These are phyloP conservation scores for Gopherus flavomarginatus DNA, from an alignment of 2,113 vertebrate species.

Conservation along the genomic window DNA sequence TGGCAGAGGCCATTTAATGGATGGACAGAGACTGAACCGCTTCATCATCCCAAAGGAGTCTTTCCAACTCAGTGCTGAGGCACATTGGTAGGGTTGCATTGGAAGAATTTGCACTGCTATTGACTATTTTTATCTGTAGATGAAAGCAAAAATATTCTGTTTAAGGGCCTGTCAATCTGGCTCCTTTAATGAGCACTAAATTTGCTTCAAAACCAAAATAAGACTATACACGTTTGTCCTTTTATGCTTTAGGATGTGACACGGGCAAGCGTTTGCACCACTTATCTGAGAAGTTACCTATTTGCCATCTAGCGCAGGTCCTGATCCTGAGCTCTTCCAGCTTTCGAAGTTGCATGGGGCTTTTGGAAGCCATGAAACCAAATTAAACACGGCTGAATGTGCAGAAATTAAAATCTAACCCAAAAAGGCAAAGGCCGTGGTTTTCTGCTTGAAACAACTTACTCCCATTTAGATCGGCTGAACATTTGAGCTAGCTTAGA, in stretches of 20 bases:
- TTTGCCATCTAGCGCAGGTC: background rate
- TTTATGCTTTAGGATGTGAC: background rate
- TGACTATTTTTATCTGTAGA: background rate
- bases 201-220: background rate
- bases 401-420: background rate
- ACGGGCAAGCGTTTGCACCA: background rate
- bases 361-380: background rate
- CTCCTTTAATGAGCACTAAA: background rate
- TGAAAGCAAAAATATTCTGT: background rate
- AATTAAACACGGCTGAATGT: background rate
- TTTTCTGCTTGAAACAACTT: background rate
- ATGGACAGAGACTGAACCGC: background rate
- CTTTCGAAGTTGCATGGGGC: background rate
- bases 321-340: background rate
- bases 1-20: background rate
- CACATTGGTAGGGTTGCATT: fast-evolving
- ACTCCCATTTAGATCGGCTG: background rate
- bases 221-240: background rate
- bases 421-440: background rate
- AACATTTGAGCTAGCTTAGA: background rate
- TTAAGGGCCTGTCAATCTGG: background rate
- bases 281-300: background rate
- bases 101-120: background rate
- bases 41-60: background rate
- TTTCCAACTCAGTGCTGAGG: background rate